Conservation (phyloP, 2,888 invertebrate species). For the Xestia rhomboidea region DNA sequence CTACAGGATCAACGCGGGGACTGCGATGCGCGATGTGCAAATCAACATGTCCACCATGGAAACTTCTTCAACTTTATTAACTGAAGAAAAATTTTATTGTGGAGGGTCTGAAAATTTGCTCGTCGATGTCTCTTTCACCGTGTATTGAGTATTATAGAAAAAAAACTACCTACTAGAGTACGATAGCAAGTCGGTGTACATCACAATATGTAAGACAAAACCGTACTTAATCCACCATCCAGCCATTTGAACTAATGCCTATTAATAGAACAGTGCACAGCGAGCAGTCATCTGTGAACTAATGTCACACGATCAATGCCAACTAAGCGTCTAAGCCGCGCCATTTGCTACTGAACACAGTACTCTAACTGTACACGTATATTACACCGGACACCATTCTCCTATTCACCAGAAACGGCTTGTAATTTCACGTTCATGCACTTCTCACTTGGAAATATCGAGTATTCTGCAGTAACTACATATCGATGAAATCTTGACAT, state of each 20-base stretch:
- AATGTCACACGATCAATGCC: conserved; percentile 40
- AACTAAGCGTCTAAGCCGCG: conserved; percentile 11
- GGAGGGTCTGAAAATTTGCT: neutral
- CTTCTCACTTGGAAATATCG: neutral
- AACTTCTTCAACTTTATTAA: neutral
- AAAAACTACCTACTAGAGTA: neutral
- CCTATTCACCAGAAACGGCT: neutral
- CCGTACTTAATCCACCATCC: neutral
- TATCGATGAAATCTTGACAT: too few species aligned
- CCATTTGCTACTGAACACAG: conserved; percentile 3
- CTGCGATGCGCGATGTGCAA: too few species aligned
- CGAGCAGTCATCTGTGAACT: conserved; percentile 38
- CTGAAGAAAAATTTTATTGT: neutral
- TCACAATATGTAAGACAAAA: neutral
- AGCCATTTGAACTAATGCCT: conserved; percentile 19
- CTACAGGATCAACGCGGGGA: neutral
- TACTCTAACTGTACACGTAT: neutral
- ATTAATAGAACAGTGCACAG: conserved; percentile 19
- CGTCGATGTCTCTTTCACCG: neutral
- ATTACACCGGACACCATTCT: neutral
- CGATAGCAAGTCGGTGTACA: neutral
- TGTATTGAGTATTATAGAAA: neutral
- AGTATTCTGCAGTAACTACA: too few species aligned
- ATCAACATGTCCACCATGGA: too few species aligned
- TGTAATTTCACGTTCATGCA: neutral